Evolutionary conservation across 2,888 invertebrate genomes (phyloP).

Genomic region (Kryphioiulus occultus): DNA sequence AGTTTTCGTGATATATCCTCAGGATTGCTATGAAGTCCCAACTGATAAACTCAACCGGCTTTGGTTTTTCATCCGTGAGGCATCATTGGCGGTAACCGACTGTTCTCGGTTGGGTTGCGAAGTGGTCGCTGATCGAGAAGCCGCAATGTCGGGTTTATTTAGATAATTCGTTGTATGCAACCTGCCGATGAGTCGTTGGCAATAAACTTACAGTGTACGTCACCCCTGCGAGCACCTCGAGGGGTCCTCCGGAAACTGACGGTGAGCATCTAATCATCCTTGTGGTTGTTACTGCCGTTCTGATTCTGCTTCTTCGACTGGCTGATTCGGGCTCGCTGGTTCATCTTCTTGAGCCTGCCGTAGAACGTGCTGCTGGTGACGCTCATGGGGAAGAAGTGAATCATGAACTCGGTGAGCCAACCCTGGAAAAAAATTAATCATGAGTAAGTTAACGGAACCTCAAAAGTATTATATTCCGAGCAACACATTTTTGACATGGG

Average conservation of each 20-base stretch:
- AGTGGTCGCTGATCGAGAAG: no score
- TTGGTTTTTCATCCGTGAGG: no score
- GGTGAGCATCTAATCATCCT: neutral
- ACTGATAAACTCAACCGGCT: no score
- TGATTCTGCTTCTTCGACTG: conserved; percentile 36
- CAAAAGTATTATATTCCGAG: no score
- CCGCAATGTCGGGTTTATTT: neutral
- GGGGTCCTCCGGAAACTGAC: neutral
- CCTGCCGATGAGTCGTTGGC: neutral
- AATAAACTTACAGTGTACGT: neutral
- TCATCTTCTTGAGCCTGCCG: conserved; percentile 49
- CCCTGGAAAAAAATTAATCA: conserved; percentile 21
- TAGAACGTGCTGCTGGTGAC: conserved; percentile 42
- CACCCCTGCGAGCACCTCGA: neutral
- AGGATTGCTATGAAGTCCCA: no score
- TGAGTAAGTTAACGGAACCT: no score
- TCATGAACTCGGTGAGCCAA: conserved; percentile 47
- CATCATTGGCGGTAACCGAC: no score
- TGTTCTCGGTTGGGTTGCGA: no score
- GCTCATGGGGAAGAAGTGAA: conserved; percentile 45
- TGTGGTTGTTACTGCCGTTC: neutral
- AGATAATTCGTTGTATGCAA: conserved; percentile 8
- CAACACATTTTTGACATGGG: no score
- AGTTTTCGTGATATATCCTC: no score
- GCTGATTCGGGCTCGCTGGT: conserved; percentile 46